phyloP scores from a whole-genome alignment of 2,113 vertebrate species.

The Campylorhamphus procurvoides region DNA sequence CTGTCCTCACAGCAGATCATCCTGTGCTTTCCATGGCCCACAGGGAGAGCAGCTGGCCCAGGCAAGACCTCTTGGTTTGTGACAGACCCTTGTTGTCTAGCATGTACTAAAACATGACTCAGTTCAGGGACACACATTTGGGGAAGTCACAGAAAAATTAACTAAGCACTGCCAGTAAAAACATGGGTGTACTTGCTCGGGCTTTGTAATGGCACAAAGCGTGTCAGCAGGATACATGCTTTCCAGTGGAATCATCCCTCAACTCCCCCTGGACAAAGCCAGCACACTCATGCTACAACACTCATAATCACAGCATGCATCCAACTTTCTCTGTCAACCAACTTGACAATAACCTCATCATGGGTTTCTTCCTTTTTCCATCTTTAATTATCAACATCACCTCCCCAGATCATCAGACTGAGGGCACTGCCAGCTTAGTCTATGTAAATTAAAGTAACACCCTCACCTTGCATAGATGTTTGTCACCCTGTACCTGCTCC shows the following conservation, averaged over 20 bases:
- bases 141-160: slow-evolving; percentile 31
- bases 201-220: slow-evolving; percentile 29
- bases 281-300: neutral
- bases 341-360: neutral
- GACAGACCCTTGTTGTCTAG: neutral
- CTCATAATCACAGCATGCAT: neutral
- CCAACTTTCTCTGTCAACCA: neutral
- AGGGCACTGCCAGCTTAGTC: neutral
- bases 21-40: neutral
- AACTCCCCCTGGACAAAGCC: neutral
- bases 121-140: slow-evolving; percentile 32
- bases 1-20: neutral
- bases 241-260: slow-evolving; percentile 20
- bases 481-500: neutral
- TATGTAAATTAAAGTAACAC: neutral
- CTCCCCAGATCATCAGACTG: neutral
- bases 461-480: neutral
- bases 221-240: neutral
- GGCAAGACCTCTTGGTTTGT: neutral
- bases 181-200: slow-evolving; percentile 19
- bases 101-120: slow-evolving; percentile 18
- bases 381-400: rapidly evolving
- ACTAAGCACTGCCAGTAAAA: slow-evolving; percentile 46
- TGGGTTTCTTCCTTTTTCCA: neutral
- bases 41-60: neutral